Conservation (phyloP, 2,888 invertebrate species). For the Lysandra coridon region DNA sequence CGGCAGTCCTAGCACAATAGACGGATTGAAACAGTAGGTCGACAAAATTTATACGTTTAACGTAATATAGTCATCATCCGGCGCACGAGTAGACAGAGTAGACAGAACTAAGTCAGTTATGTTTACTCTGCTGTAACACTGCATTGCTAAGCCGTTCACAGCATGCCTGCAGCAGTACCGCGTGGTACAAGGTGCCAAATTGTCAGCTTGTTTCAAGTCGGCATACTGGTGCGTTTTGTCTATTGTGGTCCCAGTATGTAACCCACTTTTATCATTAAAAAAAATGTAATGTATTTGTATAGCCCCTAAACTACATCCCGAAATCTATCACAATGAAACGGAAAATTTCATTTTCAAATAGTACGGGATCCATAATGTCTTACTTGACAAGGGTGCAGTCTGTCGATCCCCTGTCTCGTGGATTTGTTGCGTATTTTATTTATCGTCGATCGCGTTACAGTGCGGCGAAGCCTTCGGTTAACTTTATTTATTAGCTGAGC, state of each 20-base stretch:
- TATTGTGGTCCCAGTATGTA: background rate
- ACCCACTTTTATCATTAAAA: background rate
- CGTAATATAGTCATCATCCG: too few relatives aligned
- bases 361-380: constrained; percentile 58
- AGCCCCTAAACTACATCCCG: background rate
- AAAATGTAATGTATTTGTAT: background rate
- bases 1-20: too few relatives aligned
- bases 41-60: too few relatives aligned
- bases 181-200: too few relatives aligned
- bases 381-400: constrained; percentile 65
- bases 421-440: constrained; percentile 50
- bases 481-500: background rate
- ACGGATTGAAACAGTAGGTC: too few relatives aligned
- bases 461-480: background rate
- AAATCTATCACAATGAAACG: constrained; percentile 33
- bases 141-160: too few relatives aligned
- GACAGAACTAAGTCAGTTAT: too few relatives aligned
- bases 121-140: too few relatives aligned
- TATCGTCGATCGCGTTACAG: constrained; percentile 34
- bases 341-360: constrained; percentile 49
- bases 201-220: too few relatives aligned
- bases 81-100: too few relatives aligned
- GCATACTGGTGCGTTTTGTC: too few relatives aligned
- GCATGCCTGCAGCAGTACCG: too few relatives aligned
- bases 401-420: constrained; percentile 46